Percentiles rank a stretch among this genome's conserved stretches.
Evolutionary conservation across 2,797 vertebrate species (phyloP).

Genomic region (Varecia variegata): DNA sequence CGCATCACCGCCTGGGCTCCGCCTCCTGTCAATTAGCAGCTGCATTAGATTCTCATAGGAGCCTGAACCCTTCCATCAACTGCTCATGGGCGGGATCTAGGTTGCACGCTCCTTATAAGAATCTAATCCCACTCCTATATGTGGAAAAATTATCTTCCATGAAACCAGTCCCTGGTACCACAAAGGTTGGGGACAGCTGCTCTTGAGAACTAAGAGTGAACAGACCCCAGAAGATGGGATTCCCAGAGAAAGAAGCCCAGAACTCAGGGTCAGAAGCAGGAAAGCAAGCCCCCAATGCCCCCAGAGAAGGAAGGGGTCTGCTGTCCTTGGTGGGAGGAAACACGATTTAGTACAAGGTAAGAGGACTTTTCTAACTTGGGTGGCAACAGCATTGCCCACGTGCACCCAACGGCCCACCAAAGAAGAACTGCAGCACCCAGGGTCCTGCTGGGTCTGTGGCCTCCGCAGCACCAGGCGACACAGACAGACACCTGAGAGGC

Average conservation of each 20-base stretch:
- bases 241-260: neutral
- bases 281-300: neutral
- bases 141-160: too few species aligned
- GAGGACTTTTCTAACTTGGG: neutral
- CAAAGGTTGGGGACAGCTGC: too few species aligned
- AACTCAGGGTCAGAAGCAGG: neutral
- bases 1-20: too few species aligned
- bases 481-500: neutral
- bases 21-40: too few species aligned
- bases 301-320: neutral
- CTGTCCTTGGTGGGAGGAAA: neutral
- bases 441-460: neutral
- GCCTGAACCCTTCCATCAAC: too few species aligned
- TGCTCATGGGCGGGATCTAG: too few species aligned
- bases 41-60: too few species aligned
- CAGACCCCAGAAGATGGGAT: neutral
- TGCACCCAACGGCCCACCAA: neutral
- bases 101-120: too few species aligned
- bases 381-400: too few species aligned
- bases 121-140: too few species aligned
- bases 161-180: too few species aligned
- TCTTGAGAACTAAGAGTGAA: neutral
- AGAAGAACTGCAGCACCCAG: neutral
- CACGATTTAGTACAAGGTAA: neutral
- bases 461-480: neutral